Conservation (phyloP, 1,140 invertebrate genomes). For the Drosophila burlai region DNA sequence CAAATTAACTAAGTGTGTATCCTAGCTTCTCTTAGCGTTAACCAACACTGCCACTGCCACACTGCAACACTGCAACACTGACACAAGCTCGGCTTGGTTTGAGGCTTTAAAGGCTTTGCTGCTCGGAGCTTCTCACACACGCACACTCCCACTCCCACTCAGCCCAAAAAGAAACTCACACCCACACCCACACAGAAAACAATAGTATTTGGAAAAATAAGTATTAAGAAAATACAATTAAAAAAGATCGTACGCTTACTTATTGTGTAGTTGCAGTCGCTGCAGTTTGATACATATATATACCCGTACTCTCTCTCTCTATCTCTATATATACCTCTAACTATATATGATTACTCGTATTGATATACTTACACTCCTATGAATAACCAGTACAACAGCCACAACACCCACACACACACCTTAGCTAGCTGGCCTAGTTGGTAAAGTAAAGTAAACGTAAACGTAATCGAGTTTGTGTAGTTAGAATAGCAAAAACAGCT, state of each 20-base stretch:
- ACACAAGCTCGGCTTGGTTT: slow-evolving; percentile 39
- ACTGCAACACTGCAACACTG: slow-evolving; percentile 15
- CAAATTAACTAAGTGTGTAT: slow-evolving; percentile 78
- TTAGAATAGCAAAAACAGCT: slow-evolving; percentile 45
- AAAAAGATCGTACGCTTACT: slow-evolving; percentile 60
- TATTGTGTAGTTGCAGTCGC: slow-evolving; percentile 58
- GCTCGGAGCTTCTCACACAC: slow-evolving; percentile 19
- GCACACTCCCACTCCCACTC: slow-evolving; percentile 41
- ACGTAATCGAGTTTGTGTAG: slow-evolving; percentile 55
- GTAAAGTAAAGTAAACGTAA: slow-evolving; percentile 47
- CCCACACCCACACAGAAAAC: slow-evolving; percentile 7
- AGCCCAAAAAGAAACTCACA: not conserved
- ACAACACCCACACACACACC: slow-evolving; percentile 13
- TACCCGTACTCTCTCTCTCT: slow-evolving; percentile 46
- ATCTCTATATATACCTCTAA: slow-evolving; percentile 38
- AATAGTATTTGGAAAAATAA: slow-evolving; percentile 33
- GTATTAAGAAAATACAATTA: slow-evolving; percentile 33
- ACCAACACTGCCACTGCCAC: slow-evolving; percentile 45
- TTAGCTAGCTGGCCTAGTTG: slow-evolving; percentile 53
- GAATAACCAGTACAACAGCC: slow-evolving; percentile 36
- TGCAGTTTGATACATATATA: slow-evolving; percentile 59
- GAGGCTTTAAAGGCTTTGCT: slow-evolving; percentile 44
- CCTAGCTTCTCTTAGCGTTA: slow-evolving; percentile 74
- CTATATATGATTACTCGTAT: slow-evolving; percentile 49
- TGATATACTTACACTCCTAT: slow-evolving; percentile 46